Percentiles rank a stretch among this genome's conserved stretches.
Conservation (phyloP, 2,888 invertebrate species). For the Morpho deidamia region DNA sequence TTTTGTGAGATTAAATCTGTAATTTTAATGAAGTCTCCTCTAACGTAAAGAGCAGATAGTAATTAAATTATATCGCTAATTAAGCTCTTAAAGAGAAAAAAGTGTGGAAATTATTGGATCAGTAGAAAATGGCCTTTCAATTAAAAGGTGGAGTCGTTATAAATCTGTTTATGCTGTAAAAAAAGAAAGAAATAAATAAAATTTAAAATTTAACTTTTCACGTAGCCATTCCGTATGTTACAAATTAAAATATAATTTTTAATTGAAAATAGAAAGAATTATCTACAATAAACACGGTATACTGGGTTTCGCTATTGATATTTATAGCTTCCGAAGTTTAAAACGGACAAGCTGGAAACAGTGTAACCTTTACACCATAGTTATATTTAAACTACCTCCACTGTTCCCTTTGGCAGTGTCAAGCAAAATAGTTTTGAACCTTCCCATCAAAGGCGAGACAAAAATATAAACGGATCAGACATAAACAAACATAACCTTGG, state of each 20-base stretch:
- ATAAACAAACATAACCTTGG: conserved; percentile 7
- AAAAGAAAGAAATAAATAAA: too few species aligned
- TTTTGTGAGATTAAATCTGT: conserved; percentile 27
- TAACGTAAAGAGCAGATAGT: conserved; percentile 11
- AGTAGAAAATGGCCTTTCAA: too few species aligned
- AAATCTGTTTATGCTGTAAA: too few species aligned
- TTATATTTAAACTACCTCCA: conserved; percentile 13
- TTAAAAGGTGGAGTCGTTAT: too few species aligned
- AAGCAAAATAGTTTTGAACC: conserved; percentile 18
- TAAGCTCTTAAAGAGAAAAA: background rate
- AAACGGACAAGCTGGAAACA: too few species aligned
- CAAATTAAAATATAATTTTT: too few species aligned
- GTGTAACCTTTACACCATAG: background rate
- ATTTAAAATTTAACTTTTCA: too few species aligned
- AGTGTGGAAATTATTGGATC: background rate
- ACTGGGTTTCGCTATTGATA: too few species aligned
- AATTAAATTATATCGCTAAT: conserved; percentile 13
- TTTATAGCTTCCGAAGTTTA: too few species aligned
- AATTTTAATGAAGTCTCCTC: conserved; percentile 26
- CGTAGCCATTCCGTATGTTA: too few species aligned
- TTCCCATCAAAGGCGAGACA: conserved; percentile 17
- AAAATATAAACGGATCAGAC: conserved; percentile 14
- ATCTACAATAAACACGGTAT: too few species aligned
- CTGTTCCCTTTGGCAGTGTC: conserved; percentile 13
- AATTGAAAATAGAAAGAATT: too few species aligned